Percentiles rank a stretch among this genome's conserved stretches.
These are phyloP conservation scores for Eupithecia insigniata DNA, from an alignment of 2,888 invertebrate species.

Conservation along the genomic window DNA sequence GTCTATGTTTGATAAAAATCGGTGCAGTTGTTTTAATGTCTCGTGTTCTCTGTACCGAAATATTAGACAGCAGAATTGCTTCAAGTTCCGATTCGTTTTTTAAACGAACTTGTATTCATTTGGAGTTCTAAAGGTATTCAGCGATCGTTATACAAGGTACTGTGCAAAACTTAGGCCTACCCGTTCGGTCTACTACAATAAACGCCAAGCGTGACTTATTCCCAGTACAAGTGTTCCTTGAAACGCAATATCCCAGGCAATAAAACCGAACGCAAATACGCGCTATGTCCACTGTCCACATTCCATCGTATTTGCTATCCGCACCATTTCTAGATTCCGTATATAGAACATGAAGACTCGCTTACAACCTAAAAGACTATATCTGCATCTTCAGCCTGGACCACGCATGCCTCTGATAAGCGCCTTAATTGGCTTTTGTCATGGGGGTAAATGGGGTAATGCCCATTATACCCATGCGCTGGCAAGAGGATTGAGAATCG, in stretches of 20 bases:
- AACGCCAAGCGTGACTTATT: slow-evolving; percentile 18
- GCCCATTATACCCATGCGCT: not conserved
- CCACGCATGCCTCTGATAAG: no score
- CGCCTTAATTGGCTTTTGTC: not conserved
- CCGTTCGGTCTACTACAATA: not conserved
- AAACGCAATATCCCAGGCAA: slow-evolving; percentile 21
- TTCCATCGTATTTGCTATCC: slow-evolving; percentile 34
- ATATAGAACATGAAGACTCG: slow-evolving; percentile 56
- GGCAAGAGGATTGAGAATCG: no score
- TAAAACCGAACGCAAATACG: slow-evolving; percentile 24
- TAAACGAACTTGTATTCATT: not conserved
- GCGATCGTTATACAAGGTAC: not conserved
- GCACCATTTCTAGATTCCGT: slow-evolving; percentile 48
- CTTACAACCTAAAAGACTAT: not conserved
- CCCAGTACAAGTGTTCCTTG: slow-evolving; percentile 12
- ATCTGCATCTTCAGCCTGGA: no score
- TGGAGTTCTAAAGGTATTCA: not conserved
- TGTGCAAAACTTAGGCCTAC: not conserved
- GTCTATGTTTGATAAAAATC: not conserved
- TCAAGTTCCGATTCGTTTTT: not conserved
- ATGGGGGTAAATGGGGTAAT: not conserved
- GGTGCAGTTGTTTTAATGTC: no score
- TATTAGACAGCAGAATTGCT: not conserved
- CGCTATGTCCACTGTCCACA: slow-evolving; percentile 31
- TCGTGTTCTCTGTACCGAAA: no score